Base-by-base conservation (phyloP, 2,888 invertebrate genomes). In the Hemistola chrysoprasaria region DNA sequence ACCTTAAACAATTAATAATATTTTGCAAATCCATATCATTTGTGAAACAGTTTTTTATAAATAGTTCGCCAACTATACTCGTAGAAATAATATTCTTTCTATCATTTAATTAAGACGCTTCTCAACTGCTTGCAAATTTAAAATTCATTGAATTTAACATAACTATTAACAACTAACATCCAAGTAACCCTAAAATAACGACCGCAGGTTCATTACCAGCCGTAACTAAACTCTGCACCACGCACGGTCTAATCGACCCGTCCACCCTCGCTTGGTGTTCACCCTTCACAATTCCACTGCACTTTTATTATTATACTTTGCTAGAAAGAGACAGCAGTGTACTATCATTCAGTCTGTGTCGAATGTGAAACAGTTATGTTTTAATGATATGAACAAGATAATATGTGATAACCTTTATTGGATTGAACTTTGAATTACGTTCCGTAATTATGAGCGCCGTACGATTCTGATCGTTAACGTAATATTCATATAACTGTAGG, bases 151-250 rank as follows among this genome's bases (percentile, higher is more conserved):
- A 29, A 28, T 42, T 37, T 42, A 25, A 43, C 43, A 22, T 29
- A 43, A 43, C 43, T 43, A 43, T 43, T 36, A 44, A 30, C 34
- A 50, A 47, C 28, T 44, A 47, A 45, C 40, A 47, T 38, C 45
- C 62, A 65, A 68, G 60, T 71, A 77, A 76, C 80, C 81, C 78
- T 75, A 74, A 72, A 78, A 69, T 71, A 75, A 71, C 68, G n/a
- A n/a, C n/a, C n/a, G n/a, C 66, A 57, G 65, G 64, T 82, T 83
- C 78, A 81, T 81, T 78, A 73, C 70, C 60, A 56, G 42, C 71
- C 78, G 78, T 78, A 75, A 77, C 83, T 75, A 82, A 82, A 55
- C 71, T 65, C 69, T 67, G 69, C 63, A 70, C 81, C 67, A 43
- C 63, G 68, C 67, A 47, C 64, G 70, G 71, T 71, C 70, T 74